Evolutionary conservation across 2,113 vertebrate genomes (phyloP), one percentile per base, ranked within the genome.

Genomic region (Psittacula cyanocephala): DNA sequence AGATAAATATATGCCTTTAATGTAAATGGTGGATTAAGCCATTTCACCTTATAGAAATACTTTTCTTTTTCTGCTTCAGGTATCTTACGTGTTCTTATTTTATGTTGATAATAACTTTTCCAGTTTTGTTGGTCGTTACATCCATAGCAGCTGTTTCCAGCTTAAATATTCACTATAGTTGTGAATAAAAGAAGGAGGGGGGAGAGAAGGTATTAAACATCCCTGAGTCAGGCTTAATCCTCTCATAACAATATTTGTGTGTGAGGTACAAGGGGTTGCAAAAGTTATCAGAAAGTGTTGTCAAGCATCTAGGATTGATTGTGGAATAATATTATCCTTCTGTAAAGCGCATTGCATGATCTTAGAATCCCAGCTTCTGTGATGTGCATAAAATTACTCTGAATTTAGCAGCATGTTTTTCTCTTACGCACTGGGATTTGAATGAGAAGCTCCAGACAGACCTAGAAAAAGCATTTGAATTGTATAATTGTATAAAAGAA

Each of bases 391-490:
- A 96, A 94, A 76, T 85, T 62, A 65, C 46, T 69, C 83, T 97
- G 88, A 91, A 87, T 91, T 95, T 93, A 92, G 70, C 62, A 59
- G 31, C 39, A 22, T 83, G 57, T 59, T 87, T 96, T 81, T 85
- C 29, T 50, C 52, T 93, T 83, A 65, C 17, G 17, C 35, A 7
- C 63, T 93, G 57, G 43, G 82, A 95, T 94, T 97, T 97, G 96
- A 96, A 95, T 94, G 91, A 83, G 87, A 65, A 19, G 29, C 20
- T n/a, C 78, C 10, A 68, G 76, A 84, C 46, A 86, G 81, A 93
- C 72, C 76, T 96, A 89, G 93, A 89, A 94, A 97, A 89, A 91
- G 72, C 67, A 77, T 95, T 96, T 91, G 88, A 92, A 94, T 86
- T 84, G 29, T 74, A 13, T 95, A 94, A 93, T 93, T 96, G 82